These are phyloP conservation scores for Menidia menidia DNA, from an alignment of 2,797 vertebrate species.

Conservation along the genomic window DNA sequence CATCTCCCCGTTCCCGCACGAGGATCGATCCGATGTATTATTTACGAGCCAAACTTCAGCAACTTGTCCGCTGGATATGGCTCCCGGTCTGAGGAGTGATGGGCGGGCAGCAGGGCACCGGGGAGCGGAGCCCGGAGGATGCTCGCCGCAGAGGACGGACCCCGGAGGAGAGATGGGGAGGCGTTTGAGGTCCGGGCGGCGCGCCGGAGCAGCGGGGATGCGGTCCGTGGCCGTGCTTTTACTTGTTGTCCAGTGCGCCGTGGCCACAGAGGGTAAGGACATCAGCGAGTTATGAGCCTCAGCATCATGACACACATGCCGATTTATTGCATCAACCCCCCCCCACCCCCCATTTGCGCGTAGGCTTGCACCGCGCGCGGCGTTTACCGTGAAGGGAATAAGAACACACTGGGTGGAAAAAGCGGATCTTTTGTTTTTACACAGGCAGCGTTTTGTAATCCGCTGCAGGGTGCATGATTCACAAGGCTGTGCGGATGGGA, in stretches of 20 bases:
- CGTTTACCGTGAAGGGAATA: slow-evolving; percentile 12
- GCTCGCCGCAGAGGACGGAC: slow-evolving; percentile 55
- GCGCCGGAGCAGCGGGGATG: slow-evolving; percentile 69
- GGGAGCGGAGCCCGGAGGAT: slow-evolving; percentile 57
- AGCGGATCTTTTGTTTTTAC: slow-evolving; percentile 47
- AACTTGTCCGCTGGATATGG: slow-evolving; percentile 83
- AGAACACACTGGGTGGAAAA: slow-evolving; percentile 1
- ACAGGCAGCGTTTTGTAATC: slow-evolving; percentile 43
- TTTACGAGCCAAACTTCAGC: slow-evolving; percentile 79
- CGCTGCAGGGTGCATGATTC: slow-evolving; percentile 46
- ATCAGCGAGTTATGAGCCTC: slow-evolving; percentile 8
- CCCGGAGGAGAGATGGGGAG: slow-evolving; percentile 57
- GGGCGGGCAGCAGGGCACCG: slow-evolving; percentile 66
- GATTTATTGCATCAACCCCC: slow-evolving; percentile 33
- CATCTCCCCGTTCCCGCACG: slow-evolving; percentile 48
- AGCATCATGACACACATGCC: slow-evolving; percentile 3
- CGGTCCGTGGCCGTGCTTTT: slow-evolving; percentile 72
- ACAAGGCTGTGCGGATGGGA: slow-evolving; percentile 26
- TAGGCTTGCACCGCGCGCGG: neutral
- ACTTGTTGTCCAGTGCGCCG: slow-evolving; percentile 76
- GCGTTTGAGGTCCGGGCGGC: slow-evolving; percentile 62
- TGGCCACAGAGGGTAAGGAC: slow-evolving; percentile 82
- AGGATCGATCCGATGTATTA: slow-evolving; percentile 83
- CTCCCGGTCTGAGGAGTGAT: slow-evolving; percentile 79
- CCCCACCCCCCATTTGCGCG: slow-evolving; percentile 13